Evolutionary conservation across 2,113 vertebrate genomes (phyloP).

Genomic region (Melanotaenia duboulayi): DNA sequence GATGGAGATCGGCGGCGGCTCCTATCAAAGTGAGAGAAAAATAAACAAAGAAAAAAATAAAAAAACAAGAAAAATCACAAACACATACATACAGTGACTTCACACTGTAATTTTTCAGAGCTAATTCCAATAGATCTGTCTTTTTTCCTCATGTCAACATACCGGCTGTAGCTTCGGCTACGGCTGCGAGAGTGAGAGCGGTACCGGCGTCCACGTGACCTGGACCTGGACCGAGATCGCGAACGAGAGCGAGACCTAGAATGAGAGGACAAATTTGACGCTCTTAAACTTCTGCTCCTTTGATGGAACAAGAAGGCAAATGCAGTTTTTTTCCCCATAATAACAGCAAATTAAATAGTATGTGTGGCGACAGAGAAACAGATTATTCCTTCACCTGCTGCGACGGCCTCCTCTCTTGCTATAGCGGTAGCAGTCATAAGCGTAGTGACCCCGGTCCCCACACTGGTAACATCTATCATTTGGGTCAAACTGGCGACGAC

Average conservation of each 20-base stretch:
- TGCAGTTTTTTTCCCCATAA: no score
- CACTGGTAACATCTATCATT: conserved; percentile 87
- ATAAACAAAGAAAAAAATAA: background rate
- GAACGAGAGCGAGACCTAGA: conserved; percentile 74
- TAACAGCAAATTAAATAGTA: no score
- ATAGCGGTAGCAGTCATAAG: conserved; percentile 87
- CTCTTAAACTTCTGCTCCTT: background rate
- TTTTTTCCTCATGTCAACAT: background rate
- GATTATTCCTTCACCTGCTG: conserved; percentile 75
- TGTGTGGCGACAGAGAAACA: background rate
- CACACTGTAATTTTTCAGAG: no score
- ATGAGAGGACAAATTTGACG: background rate
- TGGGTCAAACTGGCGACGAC: conserved; percentile 86
- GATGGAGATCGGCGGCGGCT: conserved; percentile 82
- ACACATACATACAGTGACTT: no score
- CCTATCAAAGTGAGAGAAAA: conserved; percentile 3
- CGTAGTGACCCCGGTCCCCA: conserved; percentile 85
- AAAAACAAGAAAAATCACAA: background rate
- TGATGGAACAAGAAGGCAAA: background rate
- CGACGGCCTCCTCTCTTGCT: conserved; percentile 82
- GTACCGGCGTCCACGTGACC: conserved; percentile 81
- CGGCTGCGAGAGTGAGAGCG: conserved; percentile 82
- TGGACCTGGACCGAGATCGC: conserved; percentile 80
- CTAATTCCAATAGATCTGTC: no score
- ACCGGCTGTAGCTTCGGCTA: conserved; percentile 75